Conservation (phyloP, 2,113 vertebrate genomes). For the human (Homo sapiens) region GRCh38 chr11:43268001-43268500, state of each 20-base stretch:
- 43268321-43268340: not conserved
- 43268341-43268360: not conserved
- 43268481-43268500: not conserved
- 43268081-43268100: conserved; percentile 22
- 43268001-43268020: not conserved
- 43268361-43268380: conserved; percentile 30
- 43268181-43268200: conserved; percentile 51
- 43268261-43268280: conserved; percentile 62
- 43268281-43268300: not conserved
- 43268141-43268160: conserved; percentile 42
- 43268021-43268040: not conserved
- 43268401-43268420: conserved; percentile 57
- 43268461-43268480: conserved; percentile 50
- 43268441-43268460: conserved; percentile 53
- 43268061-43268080: not conserved
- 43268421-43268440: conserved; percentile 42
- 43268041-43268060: conserved; percentile 45
- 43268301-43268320: conserved; percentile 10
- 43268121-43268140: conserved; percentile 51
- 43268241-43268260: conserved; percentile 27
- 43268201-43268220: rapidly evolving
- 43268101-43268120: not conserved
- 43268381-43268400: conserved; percentile 42
- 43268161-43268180: conserved; percentile 52
- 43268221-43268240: conserved; percentile 52